Base-by-base conservation (phyloP, 2,888 invertebrate genomes). In the Psylliodes chrysocephalus region DNA sequence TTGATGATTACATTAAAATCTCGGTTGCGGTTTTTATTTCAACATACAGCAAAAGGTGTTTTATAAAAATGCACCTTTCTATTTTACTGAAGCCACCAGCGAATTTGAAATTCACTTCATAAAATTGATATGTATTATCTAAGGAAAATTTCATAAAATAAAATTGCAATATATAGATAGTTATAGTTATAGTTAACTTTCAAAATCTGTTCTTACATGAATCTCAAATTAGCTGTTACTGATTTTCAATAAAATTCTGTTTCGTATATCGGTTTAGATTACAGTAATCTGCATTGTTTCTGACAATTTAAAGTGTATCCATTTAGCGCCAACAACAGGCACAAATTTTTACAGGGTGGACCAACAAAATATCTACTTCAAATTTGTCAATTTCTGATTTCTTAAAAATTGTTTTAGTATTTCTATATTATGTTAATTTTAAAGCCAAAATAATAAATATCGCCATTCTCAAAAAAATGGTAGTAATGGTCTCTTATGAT, bases 91-190 rank as follows among this genome's bases (percentile, higher is more conserved):
- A 14, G n/a, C 8, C 19, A 14, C 17, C 42, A 7, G 10, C 15
- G 25, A 47, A 38, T 57, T 46, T 35, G 59, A 59, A 51, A 47
- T n/a, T 17, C 19, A 28, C 30, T 33, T 47, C 15, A 17, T n/a
- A 30, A 56, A 47, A 47, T 35, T 38, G 35, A 49, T 59, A 40
- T 40, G 25, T 17, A 59, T 49, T 59, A 59, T 59, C 47, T 19
- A 40, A 15, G 40, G 59, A 40, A 59, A 59, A 59, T 46, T 55
- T 55, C 55, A 55, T 28, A 55, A 55, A 55, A 46, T 17, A 55
- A 46, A 46, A 55, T 46, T 49, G 40, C 49, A 51, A 57, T 57
- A 49, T 47, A 44, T n/a, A n/a, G n/a, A n/a, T n/a, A n/a, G 56
- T 42, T n/a, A n/a, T 55, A 17, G 40, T 44, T 56, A 46, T 46